A percentile compares a stretch with the other conserved stretches of the same genome.
Conservation (phyloP, 2,797 vertebrate species). For the Trachurus trachurus region DNA sequence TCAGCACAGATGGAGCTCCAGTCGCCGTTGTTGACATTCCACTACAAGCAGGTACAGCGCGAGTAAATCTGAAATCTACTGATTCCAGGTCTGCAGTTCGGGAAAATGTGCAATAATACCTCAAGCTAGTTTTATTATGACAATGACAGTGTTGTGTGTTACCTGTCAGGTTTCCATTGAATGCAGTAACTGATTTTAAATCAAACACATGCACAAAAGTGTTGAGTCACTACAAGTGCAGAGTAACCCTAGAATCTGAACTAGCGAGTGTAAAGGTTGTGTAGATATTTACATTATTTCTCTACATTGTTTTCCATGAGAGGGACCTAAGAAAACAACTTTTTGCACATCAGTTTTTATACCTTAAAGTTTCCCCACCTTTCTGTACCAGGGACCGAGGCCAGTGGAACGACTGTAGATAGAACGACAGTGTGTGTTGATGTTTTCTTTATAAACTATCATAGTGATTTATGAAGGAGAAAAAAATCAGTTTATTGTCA, state of each 20-base stretch:
- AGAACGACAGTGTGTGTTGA: slow-evolving; percentile 66
- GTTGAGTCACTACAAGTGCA: slow-evolving; percentile 59
- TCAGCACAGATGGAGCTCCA: slow-evolving; percentile 19
- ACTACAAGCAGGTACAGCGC: slow-evolving; percentile 32
- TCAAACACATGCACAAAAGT: slow-evolving; percentile 67
- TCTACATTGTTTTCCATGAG: slow-evolving; percentile 61
- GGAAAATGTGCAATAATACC: slow-evolving; percentile 82
- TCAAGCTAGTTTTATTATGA: slow-evolving; percentile 72
- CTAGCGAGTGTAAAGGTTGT: slow-evolving; percentile 52
- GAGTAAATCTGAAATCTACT: slow-evolving; percentile 48
- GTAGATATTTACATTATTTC: slow-evolving; percentile 68
- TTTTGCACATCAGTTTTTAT: slow-evolving; percentile 81
- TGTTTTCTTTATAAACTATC: slow-evolving; percentile 77
- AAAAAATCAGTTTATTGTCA: slow-evolving; percentile 72
- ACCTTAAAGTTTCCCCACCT: slow-evolving; percentile 59
- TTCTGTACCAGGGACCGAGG: slow-evolving; percentile 72
- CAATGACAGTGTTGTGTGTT: slow-evolving; percentile 40
- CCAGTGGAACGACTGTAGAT: slow-evolving; percentile 80
- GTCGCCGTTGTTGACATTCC: slow-evolving; percentile 61
- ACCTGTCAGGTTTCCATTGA: slow-evolving; percentile 58
- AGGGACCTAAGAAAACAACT: slow-evolving; percentile 71
- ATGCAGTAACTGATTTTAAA: slow-evolving; percentile 65
- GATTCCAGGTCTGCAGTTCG: slow-evolving; percentile 62
- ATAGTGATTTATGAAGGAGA: slow-evolving; percentile 74
- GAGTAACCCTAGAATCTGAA: slow-evolving; percentile 49